Conservation (phyloP, 2,113 vertebrate species). For the Sardina pilchardus region DNA sequence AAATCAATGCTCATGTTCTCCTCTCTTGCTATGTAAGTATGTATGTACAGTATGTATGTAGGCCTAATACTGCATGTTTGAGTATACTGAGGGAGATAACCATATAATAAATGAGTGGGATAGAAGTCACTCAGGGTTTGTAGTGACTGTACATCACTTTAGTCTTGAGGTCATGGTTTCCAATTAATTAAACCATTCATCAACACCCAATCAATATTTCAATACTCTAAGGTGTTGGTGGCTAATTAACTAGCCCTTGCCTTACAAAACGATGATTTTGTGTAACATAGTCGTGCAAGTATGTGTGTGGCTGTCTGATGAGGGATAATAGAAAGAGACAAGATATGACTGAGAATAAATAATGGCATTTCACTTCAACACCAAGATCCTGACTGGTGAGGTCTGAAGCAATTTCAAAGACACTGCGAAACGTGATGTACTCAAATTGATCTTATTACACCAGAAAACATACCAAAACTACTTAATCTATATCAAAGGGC, state of each 20-base stretch:
- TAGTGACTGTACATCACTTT: neutral
- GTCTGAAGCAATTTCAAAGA: too few species aligned
- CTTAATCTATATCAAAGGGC: too few species aligned
- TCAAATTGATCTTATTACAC: too few species aligned
- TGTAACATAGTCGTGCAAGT: neutral
- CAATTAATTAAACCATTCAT: slow-evolving; percentile 9
- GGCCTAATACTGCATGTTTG: too few species aligned
- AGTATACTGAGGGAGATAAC: too few species aligned
- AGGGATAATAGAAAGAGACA: neutral
- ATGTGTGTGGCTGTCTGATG: neutral
- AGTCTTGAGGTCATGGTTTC: neutral
- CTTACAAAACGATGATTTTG: neutral
- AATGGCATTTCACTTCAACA: neutral
- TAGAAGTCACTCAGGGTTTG: neutral
- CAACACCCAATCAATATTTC: neutral
- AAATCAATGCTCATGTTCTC: too few species aligned
- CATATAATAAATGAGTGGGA: too few species aligned
- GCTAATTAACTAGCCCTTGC: neutral
- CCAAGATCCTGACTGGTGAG: too few species aligned
- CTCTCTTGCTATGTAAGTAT: too few species aligned
- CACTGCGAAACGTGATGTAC: too few species aligned
- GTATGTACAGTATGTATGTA: too few species aligned
- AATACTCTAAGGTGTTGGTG: neutral
- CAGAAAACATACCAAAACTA: too few species aligned
- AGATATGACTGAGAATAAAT: neutral